A percentile compares a stretch with the other conserved stretches of the same genome.
Evolutionary conservation across 1,140 invertebrate genomes (phyloP).

Genomic region (Lucilia cuprina): DNA sequence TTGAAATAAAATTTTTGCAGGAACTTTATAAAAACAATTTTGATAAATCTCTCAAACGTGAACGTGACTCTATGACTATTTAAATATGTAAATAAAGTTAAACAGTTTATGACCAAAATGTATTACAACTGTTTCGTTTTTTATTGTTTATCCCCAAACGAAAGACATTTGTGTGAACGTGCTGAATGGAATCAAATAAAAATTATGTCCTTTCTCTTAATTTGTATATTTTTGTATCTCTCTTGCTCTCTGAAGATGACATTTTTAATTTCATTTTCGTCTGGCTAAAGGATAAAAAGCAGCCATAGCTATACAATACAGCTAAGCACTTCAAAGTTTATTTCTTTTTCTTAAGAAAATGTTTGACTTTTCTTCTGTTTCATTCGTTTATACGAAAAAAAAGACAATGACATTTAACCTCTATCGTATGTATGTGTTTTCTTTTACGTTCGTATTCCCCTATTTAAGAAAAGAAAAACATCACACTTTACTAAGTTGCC

Average conservation of each 20-base stretch:
- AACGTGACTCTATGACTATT: no score
- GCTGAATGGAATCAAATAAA: not conserved
- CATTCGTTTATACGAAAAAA: not conserved
- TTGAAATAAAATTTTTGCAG: no score
- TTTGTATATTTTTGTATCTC: not conserved
- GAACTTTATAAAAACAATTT: no score
- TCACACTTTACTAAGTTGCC: not conserved
- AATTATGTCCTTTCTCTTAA: no score
- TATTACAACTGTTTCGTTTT: no score
- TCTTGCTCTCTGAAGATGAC: not conserved
- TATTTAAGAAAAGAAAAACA: not conserved
- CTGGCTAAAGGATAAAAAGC: not conserved
- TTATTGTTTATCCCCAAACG: no score
- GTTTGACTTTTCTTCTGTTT: not conserved
- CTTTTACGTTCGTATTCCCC: not conserved
- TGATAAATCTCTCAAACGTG: no score
- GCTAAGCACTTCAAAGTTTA: not conserved
- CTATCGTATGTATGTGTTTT: not conserved
- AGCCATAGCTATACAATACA: not conserved
- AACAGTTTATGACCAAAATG: no score
- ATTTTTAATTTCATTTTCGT: slow-evolving; percentile 6
- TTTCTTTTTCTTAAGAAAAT: not conserved
- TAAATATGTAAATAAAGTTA: no score
- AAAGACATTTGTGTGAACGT: not conserved
- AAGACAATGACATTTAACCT: slow-evolving; percentile 5